Base-by-base conservation (phyloP, 2,888 invertebrate genomes). In the Pteria penguin region DNA sequence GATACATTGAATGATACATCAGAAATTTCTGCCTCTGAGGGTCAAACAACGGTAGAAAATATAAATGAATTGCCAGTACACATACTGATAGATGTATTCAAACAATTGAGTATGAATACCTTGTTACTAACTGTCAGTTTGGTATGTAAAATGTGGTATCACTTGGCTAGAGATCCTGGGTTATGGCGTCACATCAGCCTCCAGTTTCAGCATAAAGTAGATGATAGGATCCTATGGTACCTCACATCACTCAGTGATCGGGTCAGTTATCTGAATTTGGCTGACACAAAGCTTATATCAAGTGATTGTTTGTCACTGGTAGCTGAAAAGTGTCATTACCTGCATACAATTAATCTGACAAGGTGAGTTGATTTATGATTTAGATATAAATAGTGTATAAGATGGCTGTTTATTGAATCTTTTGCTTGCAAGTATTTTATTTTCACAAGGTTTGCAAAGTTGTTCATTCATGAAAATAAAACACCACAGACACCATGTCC, bases 221-320 rank as follows among this genome's bases (percentile, higher is more conserved):
- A 71, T 1, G 85, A 87, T 68, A 57, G n/a, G 4, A 69, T 74
- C 5, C 54, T 87, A 22, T 60, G 67, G 4, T 65, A 66, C 31
- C 36, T 87, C 67, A 76, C 85, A 4, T 79, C 79, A 2, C 80
- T 81, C 45, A 88, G 88, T 77, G 85, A 87, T 62, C 62, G 84
- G 18, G 87, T 87, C 4, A 55, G 75, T 4, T 68, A 78, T 26
- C 70, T 89, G 24, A 84, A 87, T 61, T 58, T 88, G 26, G 80
- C 85, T 4, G 86, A 87, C 62, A 82, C 84, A 14, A 79, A 78
- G 36, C 72, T 82, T 5, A 33, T 88, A 4, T 81, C 86, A 0
- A 80, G 79, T 68, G 61, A 76, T 14, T 87, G 87, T 1, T 66
- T 88, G 2, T 65, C 61, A 2, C 31, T 66, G 5, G 76, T 85